These are phyloP conservation scores for Campylomormyrus numenius DNA, from an alignment of 2,113 vertebrate genomes.

Conservation along the genomic window DNA sequence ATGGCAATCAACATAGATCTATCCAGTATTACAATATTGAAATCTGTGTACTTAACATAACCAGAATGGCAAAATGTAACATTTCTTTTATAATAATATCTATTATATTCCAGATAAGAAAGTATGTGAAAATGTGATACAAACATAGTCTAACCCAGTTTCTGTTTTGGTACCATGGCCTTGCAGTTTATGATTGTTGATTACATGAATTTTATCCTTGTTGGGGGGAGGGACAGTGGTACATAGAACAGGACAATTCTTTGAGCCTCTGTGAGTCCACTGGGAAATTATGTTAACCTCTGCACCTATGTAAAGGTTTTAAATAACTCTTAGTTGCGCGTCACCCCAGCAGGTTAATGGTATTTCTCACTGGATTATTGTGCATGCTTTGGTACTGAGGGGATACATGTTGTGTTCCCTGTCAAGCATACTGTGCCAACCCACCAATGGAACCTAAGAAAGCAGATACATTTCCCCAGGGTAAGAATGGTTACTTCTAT, in stretches of 20 bases:
- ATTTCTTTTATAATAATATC: background rate
- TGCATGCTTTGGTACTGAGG: background rate
- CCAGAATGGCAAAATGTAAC: background rate
- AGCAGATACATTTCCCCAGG: background rate
- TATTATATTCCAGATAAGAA: background rate
- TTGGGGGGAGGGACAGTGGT: background rate
- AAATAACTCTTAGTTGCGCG: background rate
- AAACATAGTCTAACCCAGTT: background rate
- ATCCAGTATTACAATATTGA: background rate
- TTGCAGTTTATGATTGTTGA: background rate
- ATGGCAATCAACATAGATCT: background rate
- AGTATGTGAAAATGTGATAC: background rate
- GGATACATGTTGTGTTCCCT: background rate
- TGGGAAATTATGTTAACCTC: background rate
- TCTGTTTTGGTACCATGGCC: background rate
- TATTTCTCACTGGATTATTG: background rate
- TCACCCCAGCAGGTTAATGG: background rate
- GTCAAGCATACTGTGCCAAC: background rate
- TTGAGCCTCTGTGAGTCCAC: background rate
- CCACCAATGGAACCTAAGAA: background rate
- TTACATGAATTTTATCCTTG: background rate
- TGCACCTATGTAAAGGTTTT: background rate
- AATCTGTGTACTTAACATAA: background rate
- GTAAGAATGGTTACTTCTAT: background rate
- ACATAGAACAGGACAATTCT: background rate